Evolutionary conservation across 2,888 invertebrate species (phyloP), one percentile per base, ranked within the genome.

Genomic region (Eilema depressum): DNA sequence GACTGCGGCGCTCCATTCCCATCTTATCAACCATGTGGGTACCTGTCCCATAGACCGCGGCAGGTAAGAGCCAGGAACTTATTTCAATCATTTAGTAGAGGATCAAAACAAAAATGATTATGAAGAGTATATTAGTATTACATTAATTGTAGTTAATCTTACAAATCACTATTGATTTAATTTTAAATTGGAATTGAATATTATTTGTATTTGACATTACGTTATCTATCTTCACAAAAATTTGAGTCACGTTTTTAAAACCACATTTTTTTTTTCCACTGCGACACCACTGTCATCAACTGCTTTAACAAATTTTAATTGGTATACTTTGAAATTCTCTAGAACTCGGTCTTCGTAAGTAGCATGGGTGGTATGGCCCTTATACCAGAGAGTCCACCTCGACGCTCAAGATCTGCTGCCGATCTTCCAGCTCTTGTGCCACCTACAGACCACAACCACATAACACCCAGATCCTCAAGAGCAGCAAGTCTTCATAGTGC

Each of bases 281-380:
- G 30, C 3, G 0, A 30, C 23, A 30, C 63, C 10, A 8, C 10
- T 25, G 14, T n/a, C n/a, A n/a, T 53, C 8, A 57, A 33, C 17
- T 20, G 14, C 4, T 8, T 0, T 23, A 57, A 33, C 1, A 2
- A 25, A 57, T 33, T 37, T 37, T 57, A 57, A 66, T 23, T 11
- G 7, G 10, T 37, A 37, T 1, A 30, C 26, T 37, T 53, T 73
- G 4, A 23, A 30, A 67, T 26, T 71, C 88, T 87, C 17, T 97
- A 98, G 94, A 98, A 98, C 92, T 98, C 98, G 5, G 98, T 98
- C 23, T 98, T 98, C 93, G 98, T 98, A 47, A 97, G 98, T 72
- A 96, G 96, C 77, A 95, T 96, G 81, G 96, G 96, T 0, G 96
- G 96, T 79, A 96, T 96, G 89, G 96, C 97, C 66, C 95, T 97